A percentile compares a stretch with the other conserved stretches of the same genome.
Conservation (phyloP, 2,113 vertebrate species). For the Salvator merianae region DNA sequence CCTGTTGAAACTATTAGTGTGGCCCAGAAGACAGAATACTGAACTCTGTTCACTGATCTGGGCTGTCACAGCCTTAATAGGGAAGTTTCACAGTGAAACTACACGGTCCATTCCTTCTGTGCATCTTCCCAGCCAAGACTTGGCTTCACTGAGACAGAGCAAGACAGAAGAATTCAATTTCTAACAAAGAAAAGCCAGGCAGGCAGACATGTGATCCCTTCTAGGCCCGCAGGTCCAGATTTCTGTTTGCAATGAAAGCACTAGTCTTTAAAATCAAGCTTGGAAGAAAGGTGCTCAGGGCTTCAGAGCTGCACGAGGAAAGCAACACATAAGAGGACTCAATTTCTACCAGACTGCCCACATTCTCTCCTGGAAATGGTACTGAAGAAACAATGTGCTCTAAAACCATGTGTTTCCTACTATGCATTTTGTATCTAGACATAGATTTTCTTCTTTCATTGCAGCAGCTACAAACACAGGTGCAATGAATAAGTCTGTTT, state of each 20-base stretch:
- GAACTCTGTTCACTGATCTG: neutral
- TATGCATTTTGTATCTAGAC: too few relatives aligned
- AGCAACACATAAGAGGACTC: neutral
- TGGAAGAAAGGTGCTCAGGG: neutral
- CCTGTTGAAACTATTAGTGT: neutral
- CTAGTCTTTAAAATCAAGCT: neutral
- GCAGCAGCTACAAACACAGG: too few relatives aligned
- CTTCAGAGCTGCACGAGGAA: neutral
- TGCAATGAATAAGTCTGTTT: too few relatives aligned
- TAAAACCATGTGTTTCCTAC: too few relatives aligned
- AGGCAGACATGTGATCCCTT: neutral
- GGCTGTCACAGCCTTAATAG: neutral
- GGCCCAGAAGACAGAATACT: too few relatives aligned
- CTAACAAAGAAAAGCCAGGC: neutral
- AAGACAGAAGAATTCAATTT: neutral
- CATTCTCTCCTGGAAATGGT: neutral
- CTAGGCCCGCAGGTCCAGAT: neutral
- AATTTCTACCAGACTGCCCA: too few relatives aligned
- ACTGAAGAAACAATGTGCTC: neutral
- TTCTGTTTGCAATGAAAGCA: neutral
- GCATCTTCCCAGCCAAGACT: neutral
- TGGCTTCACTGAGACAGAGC: neutral
- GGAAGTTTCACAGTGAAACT: neutral
- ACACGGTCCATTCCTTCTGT: neutral
- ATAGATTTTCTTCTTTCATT: too few relatives aligned